Evolutionary conservation across 2,888 invertebrate species (phyloP).

Genomic region (Melanchra persicariae): DNA sequence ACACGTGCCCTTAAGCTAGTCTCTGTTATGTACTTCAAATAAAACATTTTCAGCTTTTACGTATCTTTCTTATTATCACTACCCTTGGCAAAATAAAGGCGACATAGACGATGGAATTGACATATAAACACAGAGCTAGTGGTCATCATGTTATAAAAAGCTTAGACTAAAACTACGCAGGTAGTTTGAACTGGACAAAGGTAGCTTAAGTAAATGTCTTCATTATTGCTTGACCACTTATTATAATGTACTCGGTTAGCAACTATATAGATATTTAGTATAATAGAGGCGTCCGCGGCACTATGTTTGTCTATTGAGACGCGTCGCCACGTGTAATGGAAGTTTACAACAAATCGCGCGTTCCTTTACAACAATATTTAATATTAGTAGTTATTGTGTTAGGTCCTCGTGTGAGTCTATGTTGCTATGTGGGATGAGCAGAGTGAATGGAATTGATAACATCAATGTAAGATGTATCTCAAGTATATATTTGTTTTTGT

Average conservation of each 20-base stretch:
- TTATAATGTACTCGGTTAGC: conserved; percentile 17
- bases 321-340: conserved; percentile 62
- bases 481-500: conserved; percentile 16
- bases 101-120: neutral
- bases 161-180: neutral
- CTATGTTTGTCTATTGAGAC: conserved; percentile 45
- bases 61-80: neutral
- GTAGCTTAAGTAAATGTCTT: neutral
- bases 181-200: neutral
- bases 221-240: conserved; percentile 1
- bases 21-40: neutral
- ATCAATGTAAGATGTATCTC: conserved; percentile 6
- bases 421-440: conserved; percentile 30
- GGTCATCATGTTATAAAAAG: neutral
- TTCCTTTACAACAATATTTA: conserved; percentile 48
- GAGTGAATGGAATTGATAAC: conserved; percentile 36
- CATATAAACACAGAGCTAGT: neutral
- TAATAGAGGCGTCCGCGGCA: conserved; percentile 6
- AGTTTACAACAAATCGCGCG: conserved; percentile 57
- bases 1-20: neutral
- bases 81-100: too few relatives aligned
- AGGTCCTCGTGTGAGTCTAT: conserved; percentile 17
- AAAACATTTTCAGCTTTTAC: neutral
- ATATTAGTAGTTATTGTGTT: conserved; percentile 45
- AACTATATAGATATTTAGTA: conserved; percentile 24